A percentile compares a stretch with the other conserved stretches of the same genome.
Evolutionary conservation across 2,797 vertebrate genomes (phyloP).

Genomic region (Epinephelus awoara): DNA sequence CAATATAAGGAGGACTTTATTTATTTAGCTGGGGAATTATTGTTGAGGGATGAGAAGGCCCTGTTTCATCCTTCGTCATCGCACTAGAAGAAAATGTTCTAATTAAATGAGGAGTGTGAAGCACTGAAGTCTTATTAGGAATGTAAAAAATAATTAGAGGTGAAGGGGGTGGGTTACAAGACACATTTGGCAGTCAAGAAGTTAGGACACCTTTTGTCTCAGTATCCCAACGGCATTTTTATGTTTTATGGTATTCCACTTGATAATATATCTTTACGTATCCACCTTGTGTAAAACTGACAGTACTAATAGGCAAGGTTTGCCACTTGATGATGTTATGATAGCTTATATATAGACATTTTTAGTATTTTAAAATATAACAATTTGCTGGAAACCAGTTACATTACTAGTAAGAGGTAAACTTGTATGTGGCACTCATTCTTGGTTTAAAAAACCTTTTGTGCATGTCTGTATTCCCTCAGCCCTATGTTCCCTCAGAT

Average conservation of each 20-base stretch:
- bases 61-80: conserved; percentile 51
- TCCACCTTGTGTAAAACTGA: neutral
- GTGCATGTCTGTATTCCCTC: too few species aligned
- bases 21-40: conserved; percentile 91
- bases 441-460: neutral
- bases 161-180: conserved; percentile 16
- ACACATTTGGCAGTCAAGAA: neutral
- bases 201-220: neutral
- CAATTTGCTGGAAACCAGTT: too few species aligned
- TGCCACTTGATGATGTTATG: neutral
- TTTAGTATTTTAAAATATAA: too few species aligned
- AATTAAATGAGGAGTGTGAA: conserved; percentile 64
- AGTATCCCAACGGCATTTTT: neutral
- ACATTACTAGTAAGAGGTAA: neutral
- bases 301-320: neutral
- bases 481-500: too few species aligned
- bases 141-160: conserved; percentile 43
- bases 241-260: neutral
- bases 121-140: conserved; percentile 39
- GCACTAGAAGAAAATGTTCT: conserved; percentile 46
- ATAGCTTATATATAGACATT: neutral
- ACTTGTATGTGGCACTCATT: neutral
- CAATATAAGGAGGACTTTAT: conserved; percentile 90
- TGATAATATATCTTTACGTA: neutral
- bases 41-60: conserved; percentile 33